Conservation (phyloP, 1,140 invertebrate genomes). For the Plectus sambesii region DNA sequence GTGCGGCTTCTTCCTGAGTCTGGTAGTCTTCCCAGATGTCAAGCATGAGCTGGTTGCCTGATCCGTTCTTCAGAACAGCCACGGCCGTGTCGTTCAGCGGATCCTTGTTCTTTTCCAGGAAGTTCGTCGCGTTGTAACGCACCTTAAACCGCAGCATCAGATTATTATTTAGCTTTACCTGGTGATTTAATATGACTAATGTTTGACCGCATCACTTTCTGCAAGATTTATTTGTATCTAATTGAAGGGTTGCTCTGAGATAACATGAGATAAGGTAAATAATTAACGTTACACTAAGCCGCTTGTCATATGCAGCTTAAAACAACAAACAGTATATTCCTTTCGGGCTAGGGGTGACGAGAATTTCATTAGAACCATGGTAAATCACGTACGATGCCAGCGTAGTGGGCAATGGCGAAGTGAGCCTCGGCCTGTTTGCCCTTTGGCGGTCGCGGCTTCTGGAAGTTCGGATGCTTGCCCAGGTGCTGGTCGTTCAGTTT, state of each 20-base stretch:
- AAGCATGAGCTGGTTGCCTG: slow-evolving; percentile 34
- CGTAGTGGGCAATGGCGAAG: slow-evolving; percentile 46
- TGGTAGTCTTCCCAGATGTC: slow-evolving; percentile 37
- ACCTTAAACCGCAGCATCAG: slow-evolving; percentile 59
- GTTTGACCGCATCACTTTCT: too few species aligned
- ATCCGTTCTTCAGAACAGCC: slow-evolving; percentile 61
- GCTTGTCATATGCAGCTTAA: too few species aligned
- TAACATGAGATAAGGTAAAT: too few species aligned
- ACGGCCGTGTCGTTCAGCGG: slow-evolving; percentile 71
- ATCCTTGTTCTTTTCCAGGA: slow-evolving; percentile 46
- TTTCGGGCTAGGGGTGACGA: too few species aligned
- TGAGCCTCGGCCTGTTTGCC: slow-evolving; percentile 71
- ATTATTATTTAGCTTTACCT: too few species aligned
- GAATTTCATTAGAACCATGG: too few species aligned
- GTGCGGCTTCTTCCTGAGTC: slow-evolving; percentile 23
- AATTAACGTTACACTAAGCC: too few species aligned
- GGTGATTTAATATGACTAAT: too few species aligned
- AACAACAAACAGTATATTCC: too few species aligned
- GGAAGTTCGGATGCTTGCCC: slow-evolving; percentile 65
- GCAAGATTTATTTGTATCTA: too few species aligned
- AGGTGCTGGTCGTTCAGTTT: slow-evolving; percentile 96
- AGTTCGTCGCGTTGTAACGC: slow-evolving; percentile 51
- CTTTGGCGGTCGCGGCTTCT: slow-evolving; percentile 85
- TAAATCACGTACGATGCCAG: slow-evolving; percentile 33
- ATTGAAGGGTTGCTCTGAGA: too few species aligned